A percentile compares a stretch with the other conserved stretches of the same genome.
Conservation (phyloP, 1,140 invertebrate species). For the Magallana angulata region DNA sequence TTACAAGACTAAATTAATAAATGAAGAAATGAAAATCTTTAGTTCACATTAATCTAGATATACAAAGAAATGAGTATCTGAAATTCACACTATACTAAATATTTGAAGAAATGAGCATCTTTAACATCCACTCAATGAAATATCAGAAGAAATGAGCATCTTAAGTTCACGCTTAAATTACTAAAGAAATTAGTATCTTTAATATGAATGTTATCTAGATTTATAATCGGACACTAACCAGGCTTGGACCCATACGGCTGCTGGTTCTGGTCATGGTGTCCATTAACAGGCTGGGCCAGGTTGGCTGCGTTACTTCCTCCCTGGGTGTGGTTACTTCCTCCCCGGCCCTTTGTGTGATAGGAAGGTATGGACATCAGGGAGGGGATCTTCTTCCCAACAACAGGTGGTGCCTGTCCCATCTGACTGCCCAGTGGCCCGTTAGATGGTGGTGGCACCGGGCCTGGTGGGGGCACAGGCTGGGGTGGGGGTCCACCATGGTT, state of each 20-base stretch:
- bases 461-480: neutral
- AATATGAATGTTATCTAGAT: neutral
- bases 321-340: neutral
- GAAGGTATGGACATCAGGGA: slow-evolving; percentile 43
- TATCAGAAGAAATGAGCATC: no score
- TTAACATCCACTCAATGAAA: no score
- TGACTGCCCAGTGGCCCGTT: neutral
- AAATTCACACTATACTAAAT: no score
- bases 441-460: slow-evolving; percentile 19
- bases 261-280: neutral
- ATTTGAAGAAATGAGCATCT: no score
- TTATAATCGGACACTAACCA: neutral
- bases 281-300: slow-evolving; percentile 36
- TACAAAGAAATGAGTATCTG: no score
- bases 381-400: slow-evolving; percentile 45
- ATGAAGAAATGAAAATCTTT: no score
- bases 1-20: no score
- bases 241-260: slow-evolving; percentile 15
- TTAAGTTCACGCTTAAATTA: no score
- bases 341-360: neutral
- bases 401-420: slow-evolving; percentile 36
- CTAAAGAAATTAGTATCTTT: neutral
- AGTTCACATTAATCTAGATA: no score
- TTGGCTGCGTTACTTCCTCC: slow-evolving; percentile 21
- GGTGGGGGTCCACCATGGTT: neutral